Conservation (phyloP, 2,888 invertebrate genomes). For the Apamea anceps region DNA sequence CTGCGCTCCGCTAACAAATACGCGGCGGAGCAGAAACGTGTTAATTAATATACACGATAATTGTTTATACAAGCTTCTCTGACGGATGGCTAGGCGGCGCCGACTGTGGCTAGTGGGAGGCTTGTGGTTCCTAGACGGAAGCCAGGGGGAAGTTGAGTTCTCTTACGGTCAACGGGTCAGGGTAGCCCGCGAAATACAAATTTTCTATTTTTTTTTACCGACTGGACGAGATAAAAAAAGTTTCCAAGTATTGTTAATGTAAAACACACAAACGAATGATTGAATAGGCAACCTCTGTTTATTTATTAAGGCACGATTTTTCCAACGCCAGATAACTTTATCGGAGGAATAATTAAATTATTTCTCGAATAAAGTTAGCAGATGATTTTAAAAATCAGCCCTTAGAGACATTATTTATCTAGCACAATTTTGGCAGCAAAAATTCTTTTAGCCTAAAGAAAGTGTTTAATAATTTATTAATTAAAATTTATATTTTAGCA, state of each 20-base stretch:
- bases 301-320: too few species aligned
- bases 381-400: too few species aligned
- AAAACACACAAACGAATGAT: not conserved
- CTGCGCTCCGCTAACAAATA: slow-evolving; percentile 79
- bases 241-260: slow-evolving; percentile 4
- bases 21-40: slow-evolving; percentile 71
- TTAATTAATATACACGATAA: slow-evolving; percentile 78
- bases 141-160: not conserved
- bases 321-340: too few species aligned
- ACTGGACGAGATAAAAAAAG: not conserved
- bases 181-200: not conserved
- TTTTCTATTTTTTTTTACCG: too few species aligned
- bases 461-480: not conserved
- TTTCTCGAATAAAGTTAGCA: too few species aligned
- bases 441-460: not conserved
- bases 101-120: not conserved
- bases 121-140: not conserved
- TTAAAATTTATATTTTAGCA: not conserved
- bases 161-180: not conserved
- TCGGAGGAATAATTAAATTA: too few species aligned
- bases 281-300: not conserved
- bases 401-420: not conserved
- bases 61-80: slow-evolving; percentile 62
- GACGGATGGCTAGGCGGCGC: slow-evolving; percentile 13
- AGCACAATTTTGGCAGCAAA: not conserved